Percentiles rank a stretch among this genome's conserved stretches.
These are phyloP conservation scores for Scalopus aquaticus DNA, from an alignment of 2,113 vertebrate species.

Conservation along the genomic window DNA sequence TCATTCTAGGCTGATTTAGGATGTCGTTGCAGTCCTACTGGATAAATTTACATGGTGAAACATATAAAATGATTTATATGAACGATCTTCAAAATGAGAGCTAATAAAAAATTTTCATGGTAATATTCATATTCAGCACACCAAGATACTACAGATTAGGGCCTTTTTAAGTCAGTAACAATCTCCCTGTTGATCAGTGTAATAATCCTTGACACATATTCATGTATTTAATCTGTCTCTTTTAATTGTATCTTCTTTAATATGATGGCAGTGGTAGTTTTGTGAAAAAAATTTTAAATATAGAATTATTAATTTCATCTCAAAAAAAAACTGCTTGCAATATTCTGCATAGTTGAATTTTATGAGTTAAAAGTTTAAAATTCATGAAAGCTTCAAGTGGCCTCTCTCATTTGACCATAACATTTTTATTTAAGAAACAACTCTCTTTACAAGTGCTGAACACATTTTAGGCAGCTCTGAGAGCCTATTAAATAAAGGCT, in stretches of 20 bases:
- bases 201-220: background rate
- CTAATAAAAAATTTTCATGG: no score
- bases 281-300: constrained; percentile 6
- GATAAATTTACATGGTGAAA: no score
- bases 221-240: background rate
- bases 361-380: background rate
- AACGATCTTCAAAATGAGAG: no score
- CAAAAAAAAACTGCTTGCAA: background rate
- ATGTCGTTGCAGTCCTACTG: no score
- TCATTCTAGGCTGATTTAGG: no score
- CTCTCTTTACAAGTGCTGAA: background rate
- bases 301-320: background rate
- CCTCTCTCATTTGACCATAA: background rate
- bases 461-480: background rate
- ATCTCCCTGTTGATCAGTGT: no score
- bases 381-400: background rate
- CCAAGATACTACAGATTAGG: no score
- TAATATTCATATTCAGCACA: no score
- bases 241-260: background rate
- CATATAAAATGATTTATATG: no score
- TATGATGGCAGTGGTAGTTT: background rate
- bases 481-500: background rate
- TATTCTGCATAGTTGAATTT: background rate
- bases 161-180: no score
- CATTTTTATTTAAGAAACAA: background rate